Evolutionary conservation across 2,888 invertebrate species (phyloP), one percentile per base, ranked within the genome.

Genomic region (Brassicogethes aeneus): DNA sequence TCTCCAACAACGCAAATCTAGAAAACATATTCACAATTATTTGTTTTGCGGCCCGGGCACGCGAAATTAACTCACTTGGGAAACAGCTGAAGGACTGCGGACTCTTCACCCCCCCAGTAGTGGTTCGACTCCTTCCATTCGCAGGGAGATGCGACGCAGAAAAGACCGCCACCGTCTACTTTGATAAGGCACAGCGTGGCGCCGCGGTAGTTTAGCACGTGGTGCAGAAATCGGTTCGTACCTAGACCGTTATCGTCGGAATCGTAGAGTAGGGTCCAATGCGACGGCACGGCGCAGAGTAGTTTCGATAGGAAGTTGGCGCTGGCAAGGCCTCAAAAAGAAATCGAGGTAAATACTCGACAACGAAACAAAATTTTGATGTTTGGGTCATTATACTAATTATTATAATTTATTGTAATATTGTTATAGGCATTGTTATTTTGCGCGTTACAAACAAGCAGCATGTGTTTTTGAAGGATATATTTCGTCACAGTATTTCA

Each of bases 121-220:
- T 80, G 74, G 68, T 87, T 82, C 2, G 85, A 81, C 66, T 89
- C 92, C 52, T 80, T 80, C 93, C 93, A 93, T 66, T 91, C 92
- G 43, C 71, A 70, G 10, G 88, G 80, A 7, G 81, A 70, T 16
- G 85, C 86, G 40, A 92, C 67, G 60, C 86, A 90, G 57, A 86
- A 81, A 44, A 84, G 75, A 47, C 83, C 76, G 15, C 76, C 78
- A 17, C 64, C 56, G 44, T 70, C 67, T 1, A 74, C 76, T 43
- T 75, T 70, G n/a, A 81, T 51, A 43, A 83, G 60, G 44, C 77
- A 71, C 41, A 83, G 58, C 0, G 81, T 80, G 0, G 83, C 80
- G 0, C 82, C 82, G 38, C 79, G 75, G 69, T 90, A 90, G 7
- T 80, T 77, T 14, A 90, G 74, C 2, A 92, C 86, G 70, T 93